Evolutionary conservation across 2,888 invertebrate genomes (phyloP).

Genomic region (Andrena trimmerana): DNA sequence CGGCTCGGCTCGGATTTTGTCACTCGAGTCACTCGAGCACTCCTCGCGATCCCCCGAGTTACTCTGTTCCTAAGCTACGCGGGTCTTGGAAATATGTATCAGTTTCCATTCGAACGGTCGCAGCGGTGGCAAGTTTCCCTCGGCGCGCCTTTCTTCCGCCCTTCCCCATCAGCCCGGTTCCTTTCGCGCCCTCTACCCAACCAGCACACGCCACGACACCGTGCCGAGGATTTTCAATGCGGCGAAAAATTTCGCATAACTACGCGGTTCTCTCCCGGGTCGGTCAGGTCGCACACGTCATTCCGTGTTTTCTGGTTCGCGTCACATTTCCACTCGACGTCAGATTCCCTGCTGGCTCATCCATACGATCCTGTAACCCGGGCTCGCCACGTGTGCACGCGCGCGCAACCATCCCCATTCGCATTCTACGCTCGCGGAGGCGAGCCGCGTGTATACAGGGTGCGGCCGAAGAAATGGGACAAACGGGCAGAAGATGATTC

Average conservation of each 20-base stretch:
- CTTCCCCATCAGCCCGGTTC: conserved; percentile 7
- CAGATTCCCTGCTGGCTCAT: conserved; percentile 56
- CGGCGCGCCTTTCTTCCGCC: conserved; percentile 16
- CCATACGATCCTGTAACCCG: conserved; percentile 14
- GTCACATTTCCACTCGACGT: conserved; percentile 62
- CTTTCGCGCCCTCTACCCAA: conserved; percentile 14
- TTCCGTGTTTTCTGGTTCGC: conserved; percentile 60
- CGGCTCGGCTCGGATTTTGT: conserved; percentile 56
- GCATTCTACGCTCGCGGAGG: too few species aligned
- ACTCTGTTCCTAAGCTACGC: conserved; percentile 35
- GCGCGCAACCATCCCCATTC: conserved; percentile 1
- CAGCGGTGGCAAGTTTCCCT: conserved; percentile 40
- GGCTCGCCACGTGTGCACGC: neutral
- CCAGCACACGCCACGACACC: neutral
- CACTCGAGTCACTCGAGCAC: conserved; percentile 55
- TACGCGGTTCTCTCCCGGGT: conserved; percentile 44
- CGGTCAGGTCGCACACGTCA: conserved; percentile 42
- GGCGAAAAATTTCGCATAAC: conserved; percentile 60
- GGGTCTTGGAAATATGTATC: conserved; percentile 58
- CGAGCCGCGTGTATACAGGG: too few species aligned
- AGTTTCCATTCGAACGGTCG: conserved; percentile 59
- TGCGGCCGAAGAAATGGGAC: too few species aligned
- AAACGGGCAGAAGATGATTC: too few species aligned
- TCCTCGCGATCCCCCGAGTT: conserved; percentile 49
- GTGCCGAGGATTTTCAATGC: conserved; percentile 51